Conservation (phyloP, 2,113 vertebrate genomes). For the Cromileptes altivelis region DNA sequence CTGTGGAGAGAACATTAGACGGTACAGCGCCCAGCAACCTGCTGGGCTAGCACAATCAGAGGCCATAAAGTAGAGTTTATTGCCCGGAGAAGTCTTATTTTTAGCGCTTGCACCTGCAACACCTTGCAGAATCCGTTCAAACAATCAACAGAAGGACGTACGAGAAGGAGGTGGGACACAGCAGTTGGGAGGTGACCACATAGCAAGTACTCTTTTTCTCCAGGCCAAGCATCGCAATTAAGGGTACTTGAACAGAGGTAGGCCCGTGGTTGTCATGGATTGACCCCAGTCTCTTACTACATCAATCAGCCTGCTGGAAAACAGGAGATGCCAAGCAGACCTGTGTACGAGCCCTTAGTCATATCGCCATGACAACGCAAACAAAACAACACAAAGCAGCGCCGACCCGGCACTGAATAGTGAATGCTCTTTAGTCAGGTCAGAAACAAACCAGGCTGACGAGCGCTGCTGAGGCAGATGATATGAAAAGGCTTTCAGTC, state of each 20-base stretch:
- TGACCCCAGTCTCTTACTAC: slow-evolving; percentile 57
- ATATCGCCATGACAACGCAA: slow-evolving; percentile 77
- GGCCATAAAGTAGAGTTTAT: slow-evolving; percentile 5
- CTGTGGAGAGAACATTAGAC: background rate
- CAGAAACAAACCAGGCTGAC: slow-evolving; percentile 51
- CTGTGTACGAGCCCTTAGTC: slow-evolving; percentile 56
- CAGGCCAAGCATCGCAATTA: slow-evolving; percentile 69
- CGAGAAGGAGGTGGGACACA: background rate
- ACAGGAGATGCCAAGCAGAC: slow-evolving; percentile 59
- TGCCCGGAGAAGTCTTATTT: background rate
- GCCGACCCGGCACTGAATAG: slow-evolving; percentile 55
- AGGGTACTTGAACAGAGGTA: slow-evolving; percentile 57
- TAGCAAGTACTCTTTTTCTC: slow-evolving; percentile 34
- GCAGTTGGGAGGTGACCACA: slow-evolving; percentile 15
- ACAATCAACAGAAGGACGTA: background rate
- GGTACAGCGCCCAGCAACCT: background rate
- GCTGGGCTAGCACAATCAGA: slow-evolving; percentile 2
- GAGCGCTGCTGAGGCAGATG: slow-evolving; percentile 33
- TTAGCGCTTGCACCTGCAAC: background rate
- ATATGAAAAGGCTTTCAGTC: slow-evolving; percentile 50
- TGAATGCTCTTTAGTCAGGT: slow-evolving; percentile 63
- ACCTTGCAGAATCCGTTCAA: slow-evolving; percentile 30
- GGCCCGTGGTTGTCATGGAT: slow-evolving; percentile 69
- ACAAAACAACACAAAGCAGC: slow-evolving; percentile 79
- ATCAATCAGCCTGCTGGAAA: slow-evolving; percentile 64